Evolutionary conservation across 2,797 vertebrate genomes (phyloP).

Genomic region (Hafferia zeledoni): DNA sequence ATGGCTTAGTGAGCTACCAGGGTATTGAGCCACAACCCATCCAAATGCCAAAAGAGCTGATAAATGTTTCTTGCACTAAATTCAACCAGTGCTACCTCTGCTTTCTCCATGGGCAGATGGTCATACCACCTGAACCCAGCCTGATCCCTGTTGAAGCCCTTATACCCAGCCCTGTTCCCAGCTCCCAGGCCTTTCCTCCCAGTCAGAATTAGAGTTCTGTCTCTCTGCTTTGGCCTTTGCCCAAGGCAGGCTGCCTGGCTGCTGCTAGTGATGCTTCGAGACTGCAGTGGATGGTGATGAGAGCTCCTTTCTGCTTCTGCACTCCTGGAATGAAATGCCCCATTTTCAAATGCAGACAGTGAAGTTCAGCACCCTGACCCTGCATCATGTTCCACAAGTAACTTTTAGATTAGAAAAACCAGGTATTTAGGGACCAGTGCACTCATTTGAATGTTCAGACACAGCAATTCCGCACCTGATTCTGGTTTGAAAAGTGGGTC

Average conservation of each 20-base stretch:
- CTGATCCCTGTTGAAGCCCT: background rate
- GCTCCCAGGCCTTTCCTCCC: background rate
- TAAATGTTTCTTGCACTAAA: background rate
- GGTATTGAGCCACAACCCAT: background rate
- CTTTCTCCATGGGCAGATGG: background rate
- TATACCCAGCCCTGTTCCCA: background rate
- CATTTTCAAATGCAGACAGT: background rate
- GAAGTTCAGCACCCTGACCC: background rate
- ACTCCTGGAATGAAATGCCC: background rate
- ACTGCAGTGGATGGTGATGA: rapidly evolving
- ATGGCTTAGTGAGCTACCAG: background rate
- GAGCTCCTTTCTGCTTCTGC: background rate
- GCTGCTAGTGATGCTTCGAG: background rate
- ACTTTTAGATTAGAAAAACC: background rate
- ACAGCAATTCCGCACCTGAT: background rate
- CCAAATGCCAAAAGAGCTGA: background rate
- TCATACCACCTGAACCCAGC: background rate
- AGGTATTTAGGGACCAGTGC: background rate
- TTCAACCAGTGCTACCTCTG: rapidly evolving
- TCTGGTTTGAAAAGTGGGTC: constrained; percentile 41
- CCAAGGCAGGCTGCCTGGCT: background rate
- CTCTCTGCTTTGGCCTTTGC: background rate
- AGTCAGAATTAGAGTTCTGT: background rate
- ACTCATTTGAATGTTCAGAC: background rate
- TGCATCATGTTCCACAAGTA: background rate